Percentiles rank a stretch among this genome's conserved stretches.
These are phyloP conservation scores for Aramus guarauna DNA, from an alignment of 2,113 vertebrate genomes.

Conservation along the genomic window DNA sequence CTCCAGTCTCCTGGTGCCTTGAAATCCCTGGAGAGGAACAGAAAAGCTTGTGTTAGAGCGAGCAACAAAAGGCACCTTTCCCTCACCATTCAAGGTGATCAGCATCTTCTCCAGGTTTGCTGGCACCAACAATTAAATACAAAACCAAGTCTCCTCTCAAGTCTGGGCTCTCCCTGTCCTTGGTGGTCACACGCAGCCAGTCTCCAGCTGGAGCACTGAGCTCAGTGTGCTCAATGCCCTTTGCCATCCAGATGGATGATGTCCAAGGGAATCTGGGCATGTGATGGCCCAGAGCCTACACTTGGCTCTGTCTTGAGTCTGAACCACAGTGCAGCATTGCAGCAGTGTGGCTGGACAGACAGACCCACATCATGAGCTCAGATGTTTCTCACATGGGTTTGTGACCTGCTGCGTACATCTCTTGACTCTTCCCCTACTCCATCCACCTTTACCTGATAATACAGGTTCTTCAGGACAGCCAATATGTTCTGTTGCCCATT, in stretches of 20 bases:
- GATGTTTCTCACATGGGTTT: neutral
- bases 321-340: neutral
- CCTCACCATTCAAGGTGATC: neutral
- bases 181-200: neutral
- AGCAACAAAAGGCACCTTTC: neutral
- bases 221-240: neutral
- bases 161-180: neutral
- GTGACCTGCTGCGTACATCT: neutral
- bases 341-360: neutral
- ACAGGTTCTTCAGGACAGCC: neutral
- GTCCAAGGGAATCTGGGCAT: rapidly evolving
- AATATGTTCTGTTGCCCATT: neutral
- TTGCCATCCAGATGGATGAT: neutral
- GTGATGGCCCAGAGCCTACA: rapidly evolving
- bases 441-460: neutral
- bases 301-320: neutral
- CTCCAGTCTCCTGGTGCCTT: neutral
- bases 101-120: neutral
- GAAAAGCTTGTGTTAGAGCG: neutral
- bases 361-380: neutral
- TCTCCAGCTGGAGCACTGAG: neutral
- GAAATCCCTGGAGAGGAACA: slow-evolving; percentile 3
- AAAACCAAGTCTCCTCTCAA: neutral
- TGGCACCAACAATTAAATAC: neutral
- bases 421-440: neutral